Percentiles rank a stretch among this genome's conserved stretches.
These are phyloP conservation scores for Phenacoccus solenopsis DNA, from an alignment of 1,140 invertebrate genomes.

Conservation along the genomic window DNA sequence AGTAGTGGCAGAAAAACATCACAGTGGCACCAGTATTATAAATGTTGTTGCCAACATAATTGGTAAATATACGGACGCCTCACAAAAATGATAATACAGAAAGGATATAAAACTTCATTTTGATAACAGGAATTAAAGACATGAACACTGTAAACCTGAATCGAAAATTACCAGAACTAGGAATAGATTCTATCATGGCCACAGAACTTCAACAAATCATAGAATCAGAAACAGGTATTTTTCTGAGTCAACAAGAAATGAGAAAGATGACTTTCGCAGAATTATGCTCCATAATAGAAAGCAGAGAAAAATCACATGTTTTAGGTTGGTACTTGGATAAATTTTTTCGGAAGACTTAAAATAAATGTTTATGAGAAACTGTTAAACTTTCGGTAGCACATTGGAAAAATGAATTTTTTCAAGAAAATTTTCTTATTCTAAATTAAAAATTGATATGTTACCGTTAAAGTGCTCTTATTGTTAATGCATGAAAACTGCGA, in stretches of 20 bases:
- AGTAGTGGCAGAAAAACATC: conserved; percentile 41
- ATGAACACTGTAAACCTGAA: background rate
- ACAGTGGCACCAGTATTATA: conserved; percentile 45
- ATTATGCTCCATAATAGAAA: background rate
- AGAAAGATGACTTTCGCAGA: background rate
- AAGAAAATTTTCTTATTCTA: too few relatives aligned
- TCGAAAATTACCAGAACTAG: background rate
- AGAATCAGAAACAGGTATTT: background rate
- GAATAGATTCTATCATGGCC: background rate
- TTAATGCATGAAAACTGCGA: too few relatives aligned
- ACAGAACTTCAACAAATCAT: background rate
- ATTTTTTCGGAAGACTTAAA: too few relatives aligned
- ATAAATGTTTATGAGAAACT: too few relatives aligned
- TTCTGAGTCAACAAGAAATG: background rate
- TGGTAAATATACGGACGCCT: background rate
- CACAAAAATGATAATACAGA: too few relatives aligned
- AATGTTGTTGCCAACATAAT: background rate
- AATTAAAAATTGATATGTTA: too few relatives aligned
- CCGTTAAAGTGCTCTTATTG: too few relatives aligned
- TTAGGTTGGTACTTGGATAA: too few relatives aligned
- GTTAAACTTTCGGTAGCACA: too few relatives aligned
- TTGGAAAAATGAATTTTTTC: too few relatives aligned
- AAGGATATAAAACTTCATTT: too few relatives aligned
- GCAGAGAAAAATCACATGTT: background rate
- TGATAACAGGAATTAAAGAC: background rate